Evolutionary conservation across 2,797 vertebrate genomes (phyloP).

Genomic region (Sebastes iracundus): DNA sequence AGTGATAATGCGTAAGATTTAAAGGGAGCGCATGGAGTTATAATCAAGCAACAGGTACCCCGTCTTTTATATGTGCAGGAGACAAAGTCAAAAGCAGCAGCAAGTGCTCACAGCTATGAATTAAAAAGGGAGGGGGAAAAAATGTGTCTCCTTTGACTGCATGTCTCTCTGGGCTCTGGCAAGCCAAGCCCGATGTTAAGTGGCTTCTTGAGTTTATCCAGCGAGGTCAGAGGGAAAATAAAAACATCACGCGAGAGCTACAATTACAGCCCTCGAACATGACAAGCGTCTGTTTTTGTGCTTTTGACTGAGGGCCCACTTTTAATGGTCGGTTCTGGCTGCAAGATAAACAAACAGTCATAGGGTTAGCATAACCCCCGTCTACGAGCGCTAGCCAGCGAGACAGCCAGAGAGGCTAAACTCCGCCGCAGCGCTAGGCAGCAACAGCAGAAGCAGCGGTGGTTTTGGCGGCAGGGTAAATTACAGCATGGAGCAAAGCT

Average conservation of each 20-base stretch:
- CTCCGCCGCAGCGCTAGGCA: constrained; percentile 60
- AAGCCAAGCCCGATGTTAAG: constrained; percentile 82
- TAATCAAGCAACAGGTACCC: constrained; percentile 43
- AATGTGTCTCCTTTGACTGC: constrained; percentile 62
- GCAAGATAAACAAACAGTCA: constrained; percentile 85
- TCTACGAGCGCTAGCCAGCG: constrained; percentile 62
- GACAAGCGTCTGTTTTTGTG: constrained; percentile 85
- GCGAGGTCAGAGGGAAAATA: constrained; percentile 87
- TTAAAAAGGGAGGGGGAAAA: constrained; percentile 51
- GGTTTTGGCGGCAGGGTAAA: constrained; percentile 85
- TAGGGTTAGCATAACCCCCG: constrained; percentile 76
- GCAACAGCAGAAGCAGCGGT: constrained; percentile 71
- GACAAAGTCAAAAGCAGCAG: constrained; percentile 50
- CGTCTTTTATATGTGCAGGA: constrained; percentile 33
- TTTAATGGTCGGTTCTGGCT: constrained; percentile 82
- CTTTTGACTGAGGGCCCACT: constrained; percentile 81
- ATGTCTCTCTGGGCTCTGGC: constrained; percentile 75
- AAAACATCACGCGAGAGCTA: constrained; percentile 85
- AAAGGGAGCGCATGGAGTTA: constrained; percentile 28
- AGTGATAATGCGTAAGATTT: constrained; percentile 44
- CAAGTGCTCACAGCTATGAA: constrained; percentile 66
- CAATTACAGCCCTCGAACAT: constrained; percentile 86
- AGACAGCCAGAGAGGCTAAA: constrained; percentile 67
- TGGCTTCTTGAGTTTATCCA: constrained; percentile 87
- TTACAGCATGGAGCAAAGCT: constrained; percentile 85